Percentiles rank a stretch among this genome's conserved stretches.
These are phyloP conservation scores for Baccha elongata DNA, from an alignment of 2,888 invertebrate species.

Conservation along the genomic window DNA sequence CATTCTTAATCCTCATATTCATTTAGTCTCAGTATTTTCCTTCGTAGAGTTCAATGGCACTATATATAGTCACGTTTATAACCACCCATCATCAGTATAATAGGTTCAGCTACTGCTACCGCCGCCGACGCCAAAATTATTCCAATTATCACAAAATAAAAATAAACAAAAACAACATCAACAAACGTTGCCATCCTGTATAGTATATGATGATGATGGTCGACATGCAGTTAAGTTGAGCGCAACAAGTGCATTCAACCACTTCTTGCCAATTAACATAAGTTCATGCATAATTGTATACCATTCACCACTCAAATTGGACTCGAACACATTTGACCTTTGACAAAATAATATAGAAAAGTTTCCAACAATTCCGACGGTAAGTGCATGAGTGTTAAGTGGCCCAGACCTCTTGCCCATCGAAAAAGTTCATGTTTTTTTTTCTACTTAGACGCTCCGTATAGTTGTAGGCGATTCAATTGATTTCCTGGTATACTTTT, in stretches of 20 bases:
- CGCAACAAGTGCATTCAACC: constrained; percentile 65
- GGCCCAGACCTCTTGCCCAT: constrained; percentile 22
- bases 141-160: constrained; percentile 27
- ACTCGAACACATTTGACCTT: constrained; percentile 66
- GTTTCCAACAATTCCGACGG: not conserved
- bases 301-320: constrained; percentile 49
- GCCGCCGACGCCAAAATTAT: constrained; percentile 31
- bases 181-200: not conserved
- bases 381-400: not conserved
- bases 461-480: constrained; percentile 50
- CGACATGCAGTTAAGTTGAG: constrained; percentile 56
- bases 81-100: constrained; percentile 7
- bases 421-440: constrained; percentile 64
- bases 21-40: not conserved
- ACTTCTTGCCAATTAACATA: constrained; percentile 69
- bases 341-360: constrained; percentile 48
- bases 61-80: constrained; percentile 19
- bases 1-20: constrained; percentile 18
- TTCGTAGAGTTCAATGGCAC: constrained; percentile 56
- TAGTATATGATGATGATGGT: not conserved
- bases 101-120: not conserved
- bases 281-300: constrained; percentile 71
- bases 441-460: constrained; percentile 55
- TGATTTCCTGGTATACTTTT: constrained; percentile 69
- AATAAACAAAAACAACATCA: constrained; percentile 20